Evolutionary conservation across 2,888 invertebrate genomes (phyloP).

Genomic region (Amphipoea oculea): DNA sequence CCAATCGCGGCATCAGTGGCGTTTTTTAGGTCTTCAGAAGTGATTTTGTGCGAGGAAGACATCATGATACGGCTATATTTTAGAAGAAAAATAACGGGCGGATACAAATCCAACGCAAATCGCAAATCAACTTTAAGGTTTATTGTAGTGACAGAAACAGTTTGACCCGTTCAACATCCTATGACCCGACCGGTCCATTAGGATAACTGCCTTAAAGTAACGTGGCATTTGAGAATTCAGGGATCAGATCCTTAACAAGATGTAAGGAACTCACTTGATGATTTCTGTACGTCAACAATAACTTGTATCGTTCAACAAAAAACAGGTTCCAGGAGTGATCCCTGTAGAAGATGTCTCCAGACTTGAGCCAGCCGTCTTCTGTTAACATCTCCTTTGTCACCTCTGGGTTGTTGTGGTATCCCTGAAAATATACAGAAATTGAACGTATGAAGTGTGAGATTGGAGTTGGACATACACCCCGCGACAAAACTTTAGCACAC

Average conservation of each 20-base stretch:
- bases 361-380: slow-evolving; percentile 86
- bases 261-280: neutral
- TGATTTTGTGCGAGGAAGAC: too few species aligned
- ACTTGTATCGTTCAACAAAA: slow-evolving; percentile 88
- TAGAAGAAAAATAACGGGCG: too few species aligned
- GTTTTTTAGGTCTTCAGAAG: too few species aligned
- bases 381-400: slow-evolving; percentile 82
- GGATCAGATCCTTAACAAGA: neutral
- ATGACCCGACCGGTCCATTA: neutral
- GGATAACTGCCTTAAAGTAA: neutral
- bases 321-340: slow-evolving; percentile 87
- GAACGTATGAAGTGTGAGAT: neutral
- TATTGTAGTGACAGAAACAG: neutral
- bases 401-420: slow-evolving; percentile 83
- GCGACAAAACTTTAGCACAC: too few species aligned
- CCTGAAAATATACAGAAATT: slow-evolving; percentile 68
- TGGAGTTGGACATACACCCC: neutral
- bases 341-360: slow-evolving; percentile 89
- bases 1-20: too few species aligned
- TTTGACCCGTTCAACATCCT: neutral
- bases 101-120: too few species aligned
- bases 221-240: neutral
- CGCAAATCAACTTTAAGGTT: neutral
- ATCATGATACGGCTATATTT: too few species aligned
- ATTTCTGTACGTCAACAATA: slow-evolving; percentile 87